Evolutionary conservation across 2,797 vertebrate genomes (phyloP), one percentile per base, ranked within the genome.

Genomic region (Epinephelus malabaricus): DNA sequence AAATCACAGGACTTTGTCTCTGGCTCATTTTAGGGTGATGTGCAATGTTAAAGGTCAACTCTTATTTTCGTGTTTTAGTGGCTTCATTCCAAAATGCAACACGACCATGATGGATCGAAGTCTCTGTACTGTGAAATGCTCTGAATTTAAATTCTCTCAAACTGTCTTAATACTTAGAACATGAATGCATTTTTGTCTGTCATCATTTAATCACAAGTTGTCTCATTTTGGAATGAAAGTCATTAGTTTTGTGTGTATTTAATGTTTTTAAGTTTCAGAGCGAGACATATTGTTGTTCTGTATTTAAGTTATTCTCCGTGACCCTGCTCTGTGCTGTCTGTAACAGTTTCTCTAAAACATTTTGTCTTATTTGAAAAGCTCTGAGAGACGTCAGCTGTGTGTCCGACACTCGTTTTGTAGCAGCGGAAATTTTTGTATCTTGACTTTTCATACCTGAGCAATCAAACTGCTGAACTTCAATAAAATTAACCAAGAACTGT

Each of bases 31-130:
- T 78, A 74, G 56, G 90, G 86, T 76, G 68, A 86, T 34, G 91
- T 92, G 92, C 90, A 92, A 92, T 93, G 83, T 80, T 53, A 50
- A 76, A 68, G 21, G 30, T 78, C n/a, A n/a, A 43, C 43, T 73
- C 51, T 73, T 54, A 43, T 3, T 58, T 60, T 49, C 56, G 14
- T 75, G 11, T 79, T 73, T 50, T 5, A 61, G 50, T 38, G 64
- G 40, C 40, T 83, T 69, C 18, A 46, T 64, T 79, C 19, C 17
- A 34, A 67, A 80, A 64, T 68, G 69, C 25, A 60, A 47, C 51
- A 2, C 8, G 10, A 38, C 56, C 45, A 67, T 6, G 23, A 68
- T 27, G 27, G 7, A 60, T 40, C 38, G 27, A 27, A 11, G 14
- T 47, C 15, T 45, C 45, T 21, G 6, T 21, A n/a, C 10, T 21